Evolutionary conservation across 2,888 invertebrate genomes (phyloP), one percentile per base, ranked within the genome.

Genomic region (Mesorhabditis belari): DNA sequence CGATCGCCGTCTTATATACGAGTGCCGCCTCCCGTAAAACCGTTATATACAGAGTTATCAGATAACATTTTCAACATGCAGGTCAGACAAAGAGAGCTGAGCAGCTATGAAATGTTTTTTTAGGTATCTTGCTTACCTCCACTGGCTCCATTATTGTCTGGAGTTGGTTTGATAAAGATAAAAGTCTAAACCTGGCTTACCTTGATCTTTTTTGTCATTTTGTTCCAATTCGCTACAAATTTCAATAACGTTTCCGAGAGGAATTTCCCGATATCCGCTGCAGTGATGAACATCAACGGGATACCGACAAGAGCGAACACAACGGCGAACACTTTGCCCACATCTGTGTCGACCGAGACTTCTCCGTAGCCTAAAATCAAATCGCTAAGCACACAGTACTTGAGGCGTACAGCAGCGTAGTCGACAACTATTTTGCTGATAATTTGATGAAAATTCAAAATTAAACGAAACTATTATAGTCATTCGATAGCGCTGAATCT

Each of bases 211-310:
- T 72, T 55, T 24, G 64, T 67, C 64, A 76, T 74, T 53, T 70
- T 28, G 55, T 74, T 77, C 77, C 77, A 79, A 56, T 75, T 70
- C 27, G 75, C 71, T n/a, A 79, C 76, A 64, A 77, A 72, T 56
- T 75, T 77, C 52, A 80, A 69, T 57, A 81, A 64, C 9, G 77
- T 80, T 63, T 81, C 81, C n/a, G 79, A 79, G 27, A 81, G 64
- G 70, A 81, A 81, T 66, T 81, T 81, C 55, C 81, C 81, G 57
- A 81, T 81, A 64, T 81, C 80, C 5, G 81, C 81, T 19, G 81
- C 81, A n/a, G 81, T 80, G 61, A 80, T 80, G 77, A 80, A 80
- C 81, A 81, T 81, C 35, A 81, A 68, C 21, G 81, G 81, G 55
- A 81, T 81, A 56, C 81, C 81, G 49, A 81, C 75, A 12, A 81